Percentiles rank a stretch among this genome's conserved stretches.
phyloP scores from a whole-genome alignment of 2,113 vertebrate species.

The Zosterops lateralis region DNA sequence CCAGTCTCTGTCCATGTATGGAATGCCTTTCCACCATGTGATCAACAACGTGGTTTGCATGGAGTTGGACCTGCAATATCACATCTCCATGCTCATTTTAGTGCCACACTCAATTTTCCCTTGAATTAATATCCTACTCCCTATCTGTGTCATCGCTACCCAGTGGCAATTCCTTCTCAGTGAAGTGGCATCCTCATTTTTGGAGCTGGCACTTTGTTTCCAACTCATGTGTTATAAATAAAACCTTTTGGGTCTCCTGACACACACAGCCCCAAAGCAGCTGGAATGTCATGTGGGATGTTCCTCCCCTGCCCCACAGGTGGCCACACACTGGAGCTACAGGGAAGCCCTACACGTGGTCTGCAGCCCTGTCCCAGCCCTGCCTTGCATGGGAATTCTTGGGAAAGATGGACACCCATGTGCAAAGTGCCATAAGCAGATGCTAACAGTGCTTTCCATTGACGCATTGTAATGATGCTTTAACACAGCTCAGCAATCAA shows the following conservation, averaged over 20 bases:
- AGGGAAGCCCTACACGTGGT: fast-evolving
- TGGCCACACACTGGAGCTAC: background rate
- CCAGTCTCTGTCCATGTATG: background rate
- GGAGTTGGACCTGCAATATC: fast-evolving
- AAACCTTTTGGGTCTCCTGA: background rate
- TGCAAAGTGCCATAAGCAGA: background rate
- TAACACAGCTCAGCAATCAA: conserved; percentile 22
- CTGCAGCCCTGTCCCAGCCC: background rate
- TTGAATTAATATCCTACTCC: background rate
- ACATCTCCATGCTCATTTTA: fast-evolving
- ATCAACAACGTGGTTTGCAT: fast-evolving
- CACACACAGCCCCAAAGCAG: background rate
- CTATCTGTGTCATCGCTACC: fast-evolving
- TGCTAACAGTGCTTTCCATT: background rate
- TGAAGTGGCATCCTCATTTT: background rate
- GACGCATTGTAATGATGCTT: background rate
- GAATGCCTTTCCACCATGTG: background rate
- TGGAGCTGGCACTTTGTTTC: background rate
- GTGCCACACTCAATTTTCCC: background rate
- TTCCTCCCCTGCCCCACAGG: background rate
- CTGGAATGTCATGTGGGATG: background rate
- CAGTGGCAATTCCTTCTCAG: background rate
- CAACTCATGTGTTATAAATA: background rate
- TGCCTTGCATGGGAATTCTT: background rate
- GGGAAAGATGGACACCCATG: background rate